Conservation (phyloP, 2,888 invertebrate genomes). For the Chalcosyrphus nemorum region DNA sequence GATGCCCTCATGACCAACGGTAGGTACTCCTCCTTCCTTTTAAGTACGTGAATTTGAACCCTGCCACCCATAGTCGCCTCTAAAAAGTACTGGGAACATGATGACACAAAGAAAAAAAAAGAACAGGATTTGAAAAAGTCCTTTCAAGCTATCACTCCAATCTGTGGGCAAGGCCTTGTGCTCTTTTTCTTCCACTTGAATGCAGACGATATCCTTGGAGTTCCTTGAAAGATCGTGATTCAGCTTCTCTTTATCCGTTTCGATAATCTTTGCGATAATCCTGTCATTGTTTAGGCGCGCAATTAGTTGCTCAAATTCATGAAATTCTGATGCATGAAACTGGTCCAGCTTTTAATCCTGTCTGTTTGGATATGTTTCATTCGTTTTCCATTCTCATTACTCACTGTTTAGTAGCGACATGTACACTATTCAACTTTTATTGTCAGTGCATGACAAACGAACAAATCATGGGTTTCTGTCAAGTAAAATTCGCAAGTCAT, state of each 20-base stretch:
- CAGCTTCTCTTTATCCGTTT: constrained; percentile 81
- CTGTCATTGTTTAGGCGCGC: constrained; percentile 84
- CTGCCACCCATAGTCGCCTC: constrained; percentile 91
- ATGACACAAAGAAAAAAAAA: constrained; percentile 97
- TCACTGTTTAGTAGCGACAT: no score
- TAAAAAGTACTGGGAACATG: constrained; percentile 93
- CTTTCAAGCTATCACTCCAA: constrained; percentile 94
- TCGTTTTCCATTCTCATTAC: no score
- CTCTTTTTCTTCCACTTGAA: constrained; percentile 81
- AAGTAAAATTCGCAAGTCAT: background rate
- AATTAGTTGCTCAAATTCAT: constrained; percentile 89
- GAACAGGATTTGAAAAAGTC: constrained; percentile 89
- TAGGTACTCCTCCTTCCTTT: constrained; percentile 91
- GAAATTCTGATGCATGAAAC: no score
- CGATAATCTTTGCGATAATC: constrained; percentile 75
- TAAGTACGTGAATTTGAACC: constrained; percentile 89
- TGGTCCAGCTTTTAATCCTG: no score
- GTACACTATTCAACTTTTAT: no score
- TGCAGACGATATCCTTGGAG: constrained; percentile 84
- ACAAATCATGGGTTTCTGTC: background rate
- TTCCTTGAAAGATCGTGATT: constrained; percentile 91
- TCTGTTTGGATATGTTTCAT: no score
- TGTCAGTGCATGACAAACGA: no score
- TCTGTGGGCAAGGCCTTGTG: constrained; percentile 88
- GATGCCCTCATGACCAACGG: constrained; percentile 94